Conservation (phyloP, 2,888 invertebrate genomes). For the Limnephilus auricula region DNA sequence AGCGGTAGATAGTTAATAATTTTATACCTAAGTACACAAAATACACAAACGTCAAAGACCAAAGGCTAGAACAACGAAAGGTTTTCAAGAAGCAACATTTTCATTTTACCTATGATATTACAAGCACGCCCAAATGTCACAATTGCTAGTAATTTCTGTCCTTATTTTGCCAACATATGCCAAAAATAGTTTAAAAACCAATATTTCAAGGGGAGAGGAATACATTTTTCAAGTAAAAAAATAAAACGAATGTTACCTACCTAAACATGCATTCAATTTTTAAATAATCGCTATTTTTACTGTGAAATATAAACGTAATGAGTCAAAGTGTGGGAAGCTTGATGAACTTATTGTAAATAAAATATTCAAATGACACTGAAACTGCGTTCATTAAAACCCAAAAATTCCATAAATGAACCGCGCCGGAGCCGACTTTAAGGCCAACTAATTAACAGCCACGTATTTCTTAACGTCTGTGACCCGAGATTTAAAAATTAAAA, state of each 20-base stretch:
- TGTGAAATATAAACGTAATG: neutral
- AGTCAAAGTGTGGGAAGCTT: neutral
- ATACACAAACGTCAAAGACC: neutral
- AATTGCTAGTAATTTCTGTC: neutral
- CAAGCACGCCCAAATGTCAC: neutral
- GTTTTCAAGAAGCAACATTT: neutral
- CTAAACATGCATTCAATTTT: neutral
- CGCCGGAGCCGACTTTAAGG: neutral
- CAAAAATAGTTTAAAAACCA: no score
- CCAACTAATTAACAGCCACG: conserved; percentile 3
- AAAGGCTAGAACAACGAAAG: neutral
- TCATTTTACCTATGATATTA: no score
- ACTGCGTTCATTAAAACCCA: conserved; percentile 13
- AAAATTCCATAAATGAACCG: conserved; percentile 9
- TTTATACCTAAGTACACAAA: neutral
- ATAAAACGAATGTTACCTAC: neutral
- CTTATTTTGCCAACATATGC: no score
- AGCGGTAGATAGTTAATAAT: neutral
- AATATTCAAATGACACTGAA: conserved; percentile 2
- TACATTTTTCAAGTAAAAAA: no score
- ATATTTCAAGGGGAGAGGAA: no score
- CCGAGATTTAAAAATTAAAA: conserved; percentile 6
- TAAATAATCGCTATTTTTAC: neutral
- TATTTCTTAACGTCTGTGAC: conserved; percentile 28
- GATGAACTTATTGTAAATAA: neutral